Conservation (phyloP, 2,888 invertebrate genomes). For the Polymixis flavicincta region DNA sequence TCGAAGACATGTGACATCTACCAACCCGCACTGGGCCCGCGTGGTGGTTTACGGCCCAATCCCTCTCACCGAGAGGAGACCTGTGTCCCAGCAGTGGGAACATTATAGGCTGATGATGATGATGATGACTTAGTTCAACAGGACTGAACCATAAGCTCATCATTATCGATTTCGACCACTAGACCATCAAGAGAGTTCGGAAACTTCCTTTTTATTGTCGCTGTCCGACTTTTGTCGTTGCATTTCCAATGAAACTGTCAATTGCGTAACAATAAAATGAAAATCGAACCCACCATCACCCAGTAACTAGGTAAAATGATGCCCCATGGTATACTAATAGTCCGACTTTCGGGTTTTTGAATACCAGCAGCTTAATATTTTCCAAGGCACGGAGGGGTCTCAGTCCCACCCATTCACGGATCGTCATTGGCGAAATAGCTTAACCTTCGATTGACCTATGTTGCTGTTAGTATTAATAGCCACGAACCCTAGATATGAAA, state of each 20-base stretch:
- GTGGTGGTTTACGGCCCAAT: too few species aligned
- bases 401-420: not conserved
- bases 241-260: not conserved
- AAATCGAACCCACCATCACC: not conserved
- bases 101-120: too few species aligned
- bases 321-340: not conserved
- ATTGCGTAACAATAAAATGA: not conserved
- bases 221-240: not conserved
- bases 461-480: not conserved
- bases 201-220: not conserved
- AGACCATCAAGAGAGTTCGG: too few species aligned
- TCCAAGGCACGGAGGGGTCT: not conserved
- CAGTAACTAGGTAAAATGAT: not conserved
- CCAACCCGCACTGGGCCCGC: too few species aligned
- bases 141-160: too few species aligned
- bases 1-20: too few species aligned
- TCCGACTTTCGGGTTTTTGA: not conserved
- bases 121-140: too few species aligned
- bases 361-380: not conserved
- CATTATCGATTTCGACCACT: too few species aligned
- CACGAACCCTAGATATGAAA: too few species aligned
- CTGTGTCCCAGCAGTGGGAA: too few species aligned
- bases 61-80: too few species aligned
- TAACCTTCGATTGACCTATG: not conserved
- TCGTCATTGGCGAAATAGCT: not conserved